phyloP scores from a whole-genome alignment of 2,113 vertebrate genomes.

The Chamaea fasciata region DNA sequence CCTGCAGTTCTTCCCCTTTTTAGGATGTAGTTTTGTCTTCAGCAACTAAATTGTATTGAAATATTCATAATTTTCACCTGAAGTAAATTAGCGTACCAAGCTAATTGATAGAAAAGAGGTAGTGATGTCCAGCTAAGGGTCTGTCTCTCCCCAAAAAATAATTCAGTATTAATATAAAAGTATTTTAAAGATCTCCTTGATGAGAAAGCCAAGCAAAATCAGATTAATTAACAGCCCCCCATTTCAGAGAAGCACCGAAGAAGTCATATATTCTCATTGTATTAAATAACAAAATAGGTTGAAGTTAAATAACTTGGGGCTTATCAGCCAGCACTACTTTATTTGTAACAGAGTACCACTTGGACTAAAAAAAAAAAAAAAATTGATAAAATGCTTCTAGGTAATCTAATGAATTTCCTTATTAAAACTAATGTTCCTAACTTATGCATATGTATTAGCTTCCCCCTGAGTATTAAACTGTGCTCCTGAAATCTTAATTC shows the following conservation, averaged over 20 bases:
- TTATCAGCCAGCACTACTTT: neutral
- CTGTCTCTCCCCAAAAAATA: neutral
- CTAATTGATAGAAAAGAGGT: neutral
- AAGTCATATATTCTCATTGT: neutral
- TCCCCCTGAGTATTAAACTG: neutral
- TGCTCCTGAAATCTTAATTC: conserved; percentile 37
- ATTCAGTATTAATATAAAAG: neutral
- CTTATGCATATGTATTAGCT: neutral
- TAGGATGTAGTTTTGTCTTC: neutral
- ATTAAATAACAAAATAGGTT: neutral
- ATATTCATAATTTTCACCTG: neutral
- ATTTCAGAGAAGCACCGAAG: neutral
- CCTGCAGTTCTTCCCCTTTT: neutral
- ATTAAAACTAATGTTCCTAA: neutral
- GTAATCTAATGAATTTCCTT: conserved; percentile 13
- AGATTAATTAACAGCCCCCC: neutral
- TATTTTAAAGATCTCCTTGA: neutral
- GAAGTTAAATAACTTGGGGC: neutral
- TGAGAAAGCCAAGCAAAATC: neutral
- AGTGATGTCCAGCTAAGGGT: neutral
- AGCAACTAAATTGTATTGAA: neutral
- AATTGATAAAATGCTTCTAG: neutral
- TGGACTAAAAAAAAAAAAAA: neutral
- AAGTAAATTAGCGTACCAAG: neutral
- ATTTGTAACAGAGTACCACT: neutral